Conservation (phyloP, 2,113 vertebrate genomes). For the Strix aluco region DNA sequence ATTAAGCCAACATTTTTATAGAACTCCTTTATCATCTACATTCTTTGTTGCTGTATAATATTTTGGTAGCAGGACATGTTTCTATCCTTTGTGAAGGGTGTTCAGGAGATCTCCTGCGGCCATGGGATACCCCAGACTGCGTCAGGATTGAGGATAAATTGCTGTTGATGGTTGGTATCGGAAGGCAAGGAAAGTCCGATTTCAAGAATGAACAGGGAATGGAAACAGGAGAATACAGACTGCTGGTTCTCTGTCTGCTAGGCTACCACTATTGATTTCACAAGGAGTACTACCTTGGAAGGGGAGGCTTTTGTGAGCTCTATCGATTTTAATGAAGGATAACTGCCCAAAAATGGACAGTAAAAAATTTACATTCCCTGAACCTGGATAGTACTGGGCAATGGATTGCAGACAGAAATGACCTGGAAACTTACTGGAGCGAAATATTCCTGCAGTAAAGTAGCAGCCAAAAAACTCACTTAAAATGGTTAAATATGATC, state of each 20-base stretch:
- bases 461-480: not conserved
- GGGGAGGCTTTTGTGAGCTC: not conserved
- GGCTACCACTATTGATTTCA: not conserved
- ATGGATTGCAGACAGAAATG: not conserved
- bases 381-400: not conserved
- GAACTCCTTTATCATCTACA: not conserved
- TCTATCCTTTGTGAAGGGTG: not conserved
- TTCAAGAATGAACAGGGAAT: not conserved
- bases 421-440: not conserved
- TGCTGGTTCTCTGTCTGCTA: not conserved
- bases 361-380: not conserved
- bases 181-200: not conserved
- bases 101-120: not conserved
- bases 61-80: not conserved
- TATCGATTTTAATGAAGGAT: not conserved
- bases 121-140: accelerated
- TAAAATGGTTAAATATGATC: not conserved
- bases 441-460: not conserved
- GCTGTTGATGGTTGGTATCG: not conserved
- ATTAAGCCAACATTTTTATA: not conserved
- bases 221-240: not conserved
- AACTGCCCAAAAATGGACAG: not conserved
- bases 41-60: not conserved
- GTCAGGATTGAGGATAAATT: not conserved
- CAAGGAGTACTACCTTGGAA: not conserved